Base-by-base conservation (phyloP, 2,113 vertebrate genomes). In the Takifugu bimaculatus region DNA sequence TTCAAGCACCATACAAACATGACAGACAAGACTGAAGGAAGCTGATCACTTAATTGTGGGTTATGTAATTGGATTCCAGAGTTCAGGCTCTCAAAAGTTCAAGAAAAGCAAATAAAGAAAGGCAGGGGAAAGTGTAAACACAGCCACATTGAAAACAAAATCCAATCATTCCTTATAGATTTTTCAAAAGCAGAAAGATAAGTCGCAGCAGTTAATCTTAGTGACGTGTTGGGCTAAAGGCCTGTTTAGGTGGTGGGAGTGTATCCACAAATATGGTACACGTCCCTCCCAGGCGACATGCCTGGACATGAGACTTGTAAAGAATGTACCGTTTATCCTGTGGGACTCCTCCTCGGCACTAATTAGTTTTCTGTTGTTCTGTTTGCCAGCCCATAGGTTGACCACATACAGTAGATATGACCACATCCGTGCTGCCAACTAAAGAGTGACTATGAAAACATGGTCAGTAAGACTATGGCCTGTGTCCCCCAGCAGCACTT, bases 211-310 rank as follows among this genome's bases (percentile, higher is more conserved):
- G 5, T 28, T 14, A 25, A 26, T 14, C 42, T 5, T 6, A 10
- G 45, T 52, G 56, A 42, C 26, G 69, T 69, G 28, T 44, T 25
- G 54, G 48, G 47, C 1, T 58, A 74, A 77, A 68, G 68, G 57
- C 73, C 71, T 80, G 71, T 85, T 75, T 81, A 50, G 80, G 49
- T 28, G 29, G 44, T 72, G 56, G 60, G 73, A 73, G 64, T 65
- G 74, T 68, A 65, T 62, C 63, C n/a, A 58, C 53, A 71, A 49
- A 76, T 50, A 49, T 76, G 54, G 61, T 73, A 72, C 77, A 85
- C 72, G 70, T 72, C 39, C 0, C 78, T 65, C 85, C 80, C 72
- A 72, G 2, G 2, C 47, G 59, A 45, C 83, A 20, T 84, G 87
- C 27, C 76, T 54, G 13, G 25, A 64, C 81, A 62, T 0, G 66